A percentile compares a stretch with the other conserved stretches of the same genome.
Evolutionary conservation across 2,797 vertebrate species (phyloP).

Genomic region (Parauchenoglanis punctatus): DNA sequence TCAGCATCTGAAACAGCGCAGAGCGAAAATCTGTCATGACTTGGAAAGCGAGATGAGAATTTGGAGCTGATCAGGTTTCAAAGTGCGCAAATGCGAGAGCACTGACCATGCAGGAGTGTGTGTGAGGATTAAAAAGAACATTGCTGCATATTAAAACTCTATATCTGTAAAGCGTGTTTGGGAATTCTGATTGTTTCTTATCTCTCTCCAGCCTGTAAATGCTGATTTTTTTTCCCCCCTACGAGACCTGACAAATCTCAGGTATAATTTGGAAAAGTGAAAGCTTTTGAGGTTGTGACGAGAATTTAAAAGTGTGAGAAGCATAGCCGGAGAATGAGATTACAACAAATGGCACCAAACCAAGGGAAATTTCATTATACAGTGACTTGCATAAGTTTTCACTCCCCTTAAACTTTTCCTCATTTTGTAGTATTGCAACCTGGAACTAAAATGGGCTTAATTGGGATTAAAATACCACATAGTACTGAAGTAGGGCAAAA

Average conservation of each 20-base stretch:
- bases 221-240: background rate
- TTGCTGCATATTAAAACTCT: constrained; percentile 11
- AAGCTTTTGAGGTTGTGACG: background rate
- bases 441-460: background rate
- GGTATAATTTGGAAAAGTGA: constrained; percentile 29
- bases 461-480: background rate
- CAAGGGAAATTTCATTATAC: constrained; percentile 41
- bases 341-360: constrained; percentile 29
- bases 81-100: background rate
- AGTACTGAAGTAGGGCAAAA: background rate
- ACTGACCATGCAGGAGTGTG: constrained; percentile 10
- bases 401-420: background rate
- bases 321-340: constrained; percentile 41
- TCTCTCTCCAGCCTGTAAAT: constrained; percentile 29
- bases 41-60: constrained; percentile 7
- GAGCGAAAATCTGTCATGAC: constrained; percentile 16
- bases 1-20: constrained; percentile 12
- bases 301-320: background rate
- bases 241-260: background rate
- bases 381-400: background rate
- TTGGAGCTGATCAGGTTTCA: constrained; percentile 7
- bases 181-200: constrained; percentile 40
- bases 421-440: background rate
- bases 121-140: constrained; percentile 21
- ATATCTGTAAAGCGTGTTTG: constrained; percentile 5